phyloP scores from a whole-genome alignment of 2,113 vertebrate genomes.

The Neotragus moschatus region DNA sequence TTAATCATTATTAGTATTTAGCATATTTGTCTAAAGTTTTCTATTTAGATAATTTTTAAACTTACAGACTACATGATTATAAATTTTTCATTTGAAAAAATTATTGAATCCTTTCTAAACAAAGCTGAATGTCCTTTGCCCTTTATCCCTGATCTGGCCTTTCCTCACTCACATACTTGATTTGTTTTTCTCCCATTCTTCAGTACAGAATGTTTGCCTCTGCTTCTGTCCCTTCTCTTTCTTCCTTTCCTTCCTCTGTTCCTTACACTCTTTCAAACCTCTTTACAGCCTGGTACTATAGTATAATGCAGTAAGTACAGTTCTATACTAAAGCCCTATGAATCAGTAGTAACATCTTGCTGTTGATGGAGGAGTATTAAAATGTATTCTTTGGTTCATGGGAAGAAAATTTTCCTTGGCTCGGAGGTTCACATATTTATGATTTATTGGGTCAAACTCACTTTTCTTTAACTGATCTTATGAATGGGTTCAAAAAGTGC shows the following conservation, averaged over 20 bases:
- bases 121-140: background rate
- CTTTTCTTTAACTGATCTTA: background rate
- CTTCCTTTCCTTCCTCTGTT: background rate
- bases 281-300: background rate
- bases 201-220: background rate
- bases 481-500: background rate
- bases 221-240: background rate
- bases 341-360: background rate
- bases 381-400: background rate
- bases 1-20: background rate
- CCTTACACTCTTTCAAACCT: background rate
- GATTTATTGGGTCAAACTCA: background rate
- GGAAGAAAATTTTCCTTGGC: background rate
- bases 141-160: background rate
- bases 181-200: background rate
- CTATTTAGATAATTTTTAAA: background rate
- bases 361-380: background rate
- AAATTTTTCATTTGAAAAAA: background rate
- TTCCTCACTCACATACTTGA: background rate
- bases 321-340: background rate
- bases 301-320: background rate
- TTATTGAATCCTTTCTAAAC: background rate
- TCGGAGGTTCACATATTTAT: background rate
- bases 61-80: background rate
- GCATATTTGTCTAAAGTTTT: background rate